These are phyloP conservation scores for Malacosoma neustria DNA, from an alignment of 2,888 invertebrate genomes.

Conservation along the genomic window DNA sequence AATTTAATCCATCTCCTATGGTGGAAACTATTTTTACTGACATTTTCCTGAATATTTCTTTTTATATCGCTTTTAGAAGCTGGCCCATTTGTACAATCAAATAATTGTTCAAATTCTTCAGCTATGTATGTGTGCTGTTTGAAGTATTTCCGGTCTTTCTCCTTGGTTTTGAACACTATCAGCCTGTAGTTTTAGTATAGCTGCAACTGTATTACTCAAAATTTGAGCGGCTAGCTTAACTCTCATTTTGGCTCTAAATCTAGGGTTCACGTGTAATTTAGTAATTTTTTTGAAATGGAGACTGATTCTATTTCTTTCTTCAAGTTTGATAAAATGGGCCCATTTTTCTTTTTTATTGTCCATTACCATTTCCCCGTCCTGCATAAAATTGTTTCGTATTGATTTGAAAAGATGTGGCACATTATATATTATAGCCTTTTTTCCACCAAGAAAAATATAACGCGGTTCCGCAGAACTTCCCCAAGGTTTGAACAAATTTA, in stretches of 20 bases:
- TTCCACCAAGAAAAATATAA: background rate
- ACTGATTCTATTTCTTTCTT: slow-evolving; percentile 1
- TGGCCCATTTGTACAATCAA: slow-evolving; percentile 10
- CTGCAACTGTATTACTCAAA: no score
- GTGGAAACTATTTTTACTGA: slow-evolving; percentile 6
- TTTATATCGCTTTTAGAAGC: slow-evolving; percentile 8
- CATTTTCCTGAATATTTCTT: slow-evolving; percentile 10
- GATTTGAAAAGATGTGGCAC: slow-evolving; percentile 2
- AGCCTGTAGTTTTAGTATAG: no score
- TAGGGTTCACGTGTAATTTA: no score
- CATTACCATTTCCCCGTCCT: slow-evolving; percentile 1
- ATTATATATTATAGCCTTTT: background rate
- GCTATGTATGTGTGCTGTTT: no score
- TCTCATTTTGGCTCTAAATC: no score
- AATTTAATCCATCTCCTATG: slow-evolving; percentile 8
- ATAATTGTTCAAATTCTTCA: no score
- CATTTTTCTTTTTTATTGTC: background rate
- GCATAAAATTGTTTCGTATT: slow-evolving; percentile 1
- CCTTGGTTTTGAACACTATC: no score
- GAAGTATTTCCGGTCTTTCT: no score
- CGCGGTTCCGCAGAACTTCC: background rate
- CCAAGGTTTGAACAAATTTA: background rate
- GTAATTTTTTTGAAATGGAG: background rate
- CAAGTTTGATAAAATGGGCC: background rate
- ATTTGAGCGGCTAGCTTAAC: no score